A percentile compares a stretch with the other conserved stretches of the same genome.
These are phyloP conservation scores for Gastrophryne carolinensis DNA, from an alignment of 2,797 vertebrate species.

Conservation along the genomic window DNA sequence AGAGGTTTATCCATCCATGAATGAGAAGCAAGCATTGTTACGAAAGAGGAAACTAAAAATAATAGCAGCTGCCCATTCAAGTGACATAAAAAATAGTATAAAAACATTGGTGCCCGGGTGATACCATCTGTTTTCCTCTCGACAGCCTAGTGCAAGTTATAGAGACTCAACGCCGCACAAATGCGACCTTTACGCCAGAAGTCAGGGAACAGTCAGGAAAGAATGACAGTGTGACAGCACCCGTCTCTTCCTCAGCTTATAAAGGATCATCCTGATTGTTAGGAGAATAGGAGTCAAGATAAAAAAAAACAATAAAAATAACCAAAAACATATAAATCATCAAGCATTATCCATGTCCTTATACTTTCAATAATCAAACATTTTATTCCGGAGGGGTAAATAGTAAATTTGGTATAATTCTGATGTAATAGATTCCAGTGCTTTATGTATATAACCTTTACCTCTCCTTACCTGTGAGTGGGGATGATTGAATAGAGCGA, in stretches of 20 bases:
- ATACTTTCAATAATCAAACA: no score
- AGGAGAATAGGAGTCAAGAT: no score
- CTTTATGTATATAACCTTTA: slow-evolving; percentile 8
- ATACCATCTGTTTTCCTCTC: slow-evolving; percentile 46
- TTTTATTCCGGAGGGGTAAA: no score
- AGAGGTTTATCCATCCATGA: slow-evolving; percentile 5
- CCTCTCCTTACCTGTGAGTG: not conserved
- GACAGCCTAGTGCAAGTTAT: slow-evolving; percentile 9
- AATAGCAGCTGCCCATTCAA: slow-evolving; percentile 36
- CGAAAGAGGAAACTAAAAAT: slow-evolving; percentile 38
- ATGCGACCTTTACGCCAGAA: slow-evolving; percentile 12
- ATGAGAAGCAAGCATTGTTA: slow-evolving; percentile 19
- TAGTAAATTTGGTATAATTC: slow-evolving; percentile 9
- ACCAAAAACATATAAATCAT: no score
- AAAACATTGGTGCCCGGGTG: slow-evolving; percentile 21
- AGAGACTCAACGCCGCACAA: not conserved
- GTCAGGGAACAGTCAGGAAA: not conserved
- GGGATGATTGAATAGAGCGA: slow-evolving; percentile 25
- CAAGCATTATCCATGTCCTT: no score
- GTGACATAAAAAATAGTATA: slow-evolving; percentile 44
- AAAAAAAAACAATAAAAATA: no score
- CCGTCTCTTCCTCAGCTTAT: no score
- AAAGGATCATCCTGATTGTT: no score
- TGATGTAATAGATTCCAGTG: not conserved
- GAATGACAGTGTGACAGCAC: not conserved